phyloP scores from a whole-genome alignment of 2,888 invertebrate genomes.

The Parelbella ahira region DNA sequence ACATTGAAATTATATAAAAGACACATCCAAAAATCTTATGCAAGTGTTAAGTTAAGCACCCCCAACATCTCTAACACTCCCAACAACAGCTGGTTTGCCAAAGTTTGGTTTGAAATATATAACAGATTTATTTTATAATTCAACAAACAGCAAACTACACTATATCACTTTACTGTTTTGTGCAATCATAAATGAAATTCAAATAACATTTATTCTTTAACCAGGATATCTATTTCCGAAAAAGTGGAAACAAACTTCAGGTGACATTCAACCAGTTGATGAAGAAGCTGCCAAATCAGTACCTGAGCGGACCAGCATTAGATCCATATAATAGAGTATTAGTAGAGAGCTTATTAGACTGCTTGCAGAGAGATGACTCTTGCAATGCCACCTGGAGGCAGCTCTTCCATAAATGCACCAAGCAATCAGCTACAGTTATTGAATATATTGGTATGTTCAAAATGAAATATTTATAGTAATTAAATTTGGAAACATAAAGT shows the following conservation, averaged over 20 bases:
- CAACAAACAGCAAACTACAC: no score
- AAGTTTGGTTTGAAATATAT: no score
- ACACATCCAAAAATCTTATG: no score
- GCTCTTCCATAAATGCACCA: constrained; percentile 83
- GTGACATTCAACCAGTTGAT: constrained; percentile 83
- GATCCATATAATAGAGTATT: constrained; percentile 78
- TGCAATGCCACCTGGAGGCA: constrained; percentile 85
- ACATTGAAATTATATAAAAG: no score
- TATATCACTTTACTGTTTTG: no score
- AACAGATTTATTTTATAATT: no score
- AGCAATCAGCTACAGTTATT: constrained; percentile 84
- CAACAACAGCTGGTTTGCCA: no score
- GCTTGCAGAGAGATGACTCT: constrained; percentile 82
- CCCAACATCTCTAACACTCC: no score
- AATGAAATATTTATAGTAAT: no score
- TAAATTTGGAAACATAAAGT: no score
- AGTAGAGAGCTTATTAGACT: constrained; percentile 80
- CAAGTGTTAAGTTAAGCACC: no score
- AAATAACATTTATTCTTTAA: constrained; percentile 16
- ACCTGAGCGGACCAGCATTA: constrained; percentile 63
- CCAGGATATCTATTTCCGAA: constrained; percentile 71
- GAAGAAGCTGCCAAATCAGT: constrained; percentile 80
- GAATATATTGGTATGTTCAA: constrained; percentile 37
- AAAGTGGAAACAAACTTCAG: constrained; percentile 69
- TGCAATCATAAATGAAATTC: no score